Conservation (phyloP, 2,888 invertebrate genomes). For the Tenthredo mesomela region DNA sequence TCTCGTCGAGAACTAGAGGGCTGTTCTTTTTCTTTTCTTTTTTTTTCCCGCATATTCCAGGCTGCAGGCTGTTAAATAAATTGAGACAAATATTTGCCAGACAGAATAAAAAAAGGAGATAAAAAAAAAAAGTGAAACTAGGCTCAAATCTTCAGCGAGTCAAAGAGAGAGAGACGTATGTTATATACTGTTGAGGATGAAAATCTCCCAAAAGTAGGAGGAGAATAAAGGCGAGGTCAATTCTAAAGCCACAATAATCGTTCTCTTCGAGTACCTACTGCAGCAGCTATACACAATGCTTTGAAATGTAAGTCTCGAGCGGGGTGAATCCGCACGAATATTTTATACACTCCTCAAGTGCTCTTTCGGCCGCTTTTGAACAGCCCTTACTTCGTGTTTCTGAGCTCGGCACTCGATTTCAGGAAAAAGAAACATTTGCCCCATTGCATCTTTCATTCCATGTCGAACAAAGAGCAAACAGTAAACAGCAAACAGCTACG, state of each 20-base stretch:
- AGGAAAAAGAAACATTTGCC: conserved; percentile 14
- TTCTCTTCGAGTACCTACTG: not conserved
- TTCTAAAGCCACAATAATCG: not conserved
- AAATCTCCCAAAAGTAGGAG: not conserved
- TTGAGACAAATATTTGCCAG: not conserved
- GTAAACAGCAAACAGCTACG: conserved; percentile 2
- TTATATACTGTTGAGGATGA: not conserved
- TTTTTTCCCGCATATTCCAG: not conserved
- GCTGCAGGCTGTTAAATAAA: conserved; percentile 8
- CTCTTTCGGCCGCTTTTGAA: conserved; percentile 26
- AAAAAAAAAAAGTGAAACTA: not conserved
- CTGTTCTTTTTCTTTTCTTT: not conserved
- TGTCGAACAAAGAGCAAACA: conserved; percentile 23
- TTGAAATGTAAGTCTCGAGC: not conserved
- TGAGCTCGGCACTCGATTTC: conserved; percentile 25
- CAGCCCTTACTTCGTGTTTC: not conserved
- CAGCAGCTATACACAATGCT: not conserved
- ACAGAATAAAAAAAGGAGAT: not conserved
- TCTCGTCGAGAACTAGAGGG: not conserved
- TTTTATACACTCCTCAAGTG: conserved; percentile 18
- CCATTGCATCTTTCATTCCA: conserved; percentile 11
- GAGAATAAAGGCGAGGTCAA: not conserved
- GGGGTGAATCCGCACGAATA: not conserved
- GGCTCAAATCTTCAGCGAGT: not conserved
- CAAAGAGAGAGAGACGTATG: not conserved